Evolutionary conservation across 2,888 invertebrate species (phyloP), one percentile per base, ranked within the genome.

Genomic region (Autographa gamma): DNA sequence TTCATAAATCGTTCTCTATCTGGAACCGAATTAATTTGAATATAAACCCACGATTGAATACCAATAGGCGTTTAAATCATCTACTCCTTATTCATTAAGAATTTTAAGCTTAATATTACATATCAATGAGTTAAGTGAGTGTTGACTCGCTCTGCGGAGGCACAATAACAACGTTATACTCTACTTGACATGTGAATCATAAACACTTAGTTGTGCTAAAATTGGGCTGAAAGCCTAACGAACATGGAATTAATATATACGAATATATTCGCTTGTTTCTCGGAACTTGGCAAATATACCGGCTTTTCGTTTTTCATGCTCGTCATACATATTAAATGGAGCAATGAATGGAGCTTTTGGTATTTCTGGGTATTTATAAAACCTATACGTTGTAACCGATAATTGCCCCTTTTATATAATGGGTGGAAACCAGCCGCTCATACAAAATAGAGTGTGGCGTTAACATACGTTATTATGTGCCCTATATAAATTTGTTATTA

Each of bases 171-270:
- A 14, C 7, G 5, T 25, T 32, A 31, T 32, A 14, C 32, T 32
- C 31, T n/a, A 32, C 31, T 32, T 59, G 59, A 59, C 31, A 14
- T 59, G 59, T 32, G 59, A 59, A 32, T 59, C 14, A 31, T 58
- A 59, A 59, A 59, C 59, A 32, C 32, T 59, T 31, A 32, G 8
- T 56, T 56, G 18, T 59, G 32, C 59, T 32, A 7, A 59, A 32
- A 59, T 32, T 32, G 31, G 56, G 19, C 7, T 59, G 59, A 16
- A 32, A 13, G 25, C 18, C 54, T 13, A 5, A 31, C 31, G n/a
- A 32, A 32, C 16, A 8, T 19, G 25, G 25, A 31, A 59, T 32
- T 59, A 32, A n/a, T 32, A 32, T 14, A 8, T 25, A 13, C 48
- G 48, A 48, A 8, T n/a, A 48, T n/a, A n/a, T 48, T 6, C 31